These are phyloP conservation scores for Ladona fulva DNA, from an alignment of 1,140 invertebrate genomes.

Conservation along the genomic window DNA sequence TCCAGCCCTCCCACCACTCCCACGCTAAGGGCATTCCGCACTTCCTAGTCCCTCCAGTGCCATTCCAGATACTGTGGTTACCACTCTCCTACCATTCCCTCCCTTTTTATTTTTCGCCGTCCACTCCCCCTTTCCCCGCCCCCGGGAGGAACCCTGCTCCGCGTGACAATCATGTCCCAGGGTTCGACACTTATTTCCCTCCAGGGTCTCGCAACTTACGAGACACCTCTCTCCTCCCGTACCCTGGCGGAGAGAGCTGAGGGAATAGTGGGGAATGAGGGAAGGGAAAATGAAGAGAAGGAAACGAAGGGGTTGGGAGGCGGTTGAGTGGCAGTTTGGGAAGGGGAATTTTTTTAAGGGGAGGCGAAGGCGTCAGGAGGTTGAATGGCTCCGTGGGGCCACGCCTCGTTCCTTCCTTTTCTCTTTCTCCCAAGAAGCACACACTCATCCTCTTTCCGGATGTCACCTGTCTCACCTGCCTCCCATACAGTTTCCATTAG, in stretches of 20 bases:
- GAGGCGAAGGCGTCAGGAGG: background rate
- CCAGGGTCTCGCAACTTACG: background rate
- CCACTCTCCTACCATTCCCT: background rate
- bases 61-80: slow-evolving; percentile 1
- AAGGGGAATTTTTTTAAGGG: background rate
- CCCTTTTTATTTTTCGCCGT: background rate
- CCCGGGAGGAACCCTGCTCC: background rate
- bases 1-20: background rate
- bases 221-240: background rate
- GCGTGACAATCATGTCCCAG: slow-evolving; percentile 1
- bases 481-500: too few relatives aligned
- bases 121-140: background rate
- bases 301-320: background rate
- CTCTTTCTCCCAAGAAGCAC: background rate
- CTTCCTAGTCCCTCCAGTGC: background rate
- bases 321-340: background rate
- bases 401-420: background rate
- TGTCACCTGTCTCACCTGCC: background rate
- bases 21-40: background rate
- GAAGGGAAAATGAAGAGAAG: background rate
- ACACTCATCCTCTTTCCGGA: background rate
- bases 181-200: slow-evolving; percentile 4
- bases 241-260: background rate
- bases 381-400: background rate
- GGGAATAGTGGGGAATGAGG: background rate